These are phyloP conservation scores for Trematocara unimaculatum DNA, from an alignment of 2,113 vertebrate genomes.

Conservation along the genomic window DNA sequence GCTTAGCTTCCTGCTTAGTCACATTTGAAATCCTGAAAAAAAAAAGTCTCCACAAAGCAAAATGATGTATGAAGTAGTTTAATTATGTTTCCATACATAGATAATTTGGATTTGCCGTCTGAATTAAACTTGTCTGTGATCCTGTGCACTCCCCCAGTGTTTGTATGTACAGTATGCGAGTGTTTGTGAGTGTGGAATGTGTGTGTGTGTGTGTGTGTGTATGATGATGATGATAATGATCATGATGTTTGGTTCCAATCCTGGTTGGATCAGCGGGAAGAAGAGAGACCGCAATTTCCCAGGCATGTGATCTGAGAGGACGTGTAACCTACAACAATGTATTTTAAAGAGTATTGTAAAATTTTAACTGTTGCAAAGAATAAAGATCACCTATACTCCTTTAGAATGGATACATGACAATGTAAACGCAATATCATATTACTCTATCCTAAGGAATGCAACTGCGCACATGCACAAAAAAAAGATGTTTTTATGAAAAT, in stretches of 20 bases:
- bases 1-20: neutral
- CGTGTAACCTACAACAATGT: constrained; percentile 50
- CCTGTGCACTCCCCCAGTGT: neutral
- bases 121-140: neutral
- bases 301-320: constrained; percentile 47
- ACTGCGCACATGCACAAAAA: constrained; percentile 81
- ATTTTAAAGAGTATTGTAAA: constrained; percentile 70
- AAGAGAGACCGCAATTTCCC: constrained; percentile 18
- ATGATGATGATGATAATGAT: neutral
- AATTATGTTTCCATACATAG: neutral
- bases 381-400: constrained; percentile 78
- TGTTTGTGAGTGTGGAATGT: fast-evolving
- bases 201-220: neutral
- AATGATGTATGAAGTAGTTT: neutral
- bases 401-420: constrained; percentile 78
- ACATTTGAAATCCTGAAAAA: neutral
- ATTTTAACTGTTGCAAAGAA: constrained; percentile 70
- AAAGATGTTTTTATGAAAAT: constrained; percentile 79
- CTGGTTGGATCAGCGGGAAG: neutral
- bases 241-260: neutral
- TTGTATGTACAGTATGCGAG: neutral
- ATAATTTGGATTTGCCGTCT: neutral
- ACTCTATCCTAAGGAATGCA: constrained; percentile 82
- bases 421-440: constrained; percentile 82
- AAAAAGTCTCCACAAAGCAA: neutral